Conservation (phyloP, 2,113 vertebrate species). For the Dolichallabes microphthalmus region DNA sequence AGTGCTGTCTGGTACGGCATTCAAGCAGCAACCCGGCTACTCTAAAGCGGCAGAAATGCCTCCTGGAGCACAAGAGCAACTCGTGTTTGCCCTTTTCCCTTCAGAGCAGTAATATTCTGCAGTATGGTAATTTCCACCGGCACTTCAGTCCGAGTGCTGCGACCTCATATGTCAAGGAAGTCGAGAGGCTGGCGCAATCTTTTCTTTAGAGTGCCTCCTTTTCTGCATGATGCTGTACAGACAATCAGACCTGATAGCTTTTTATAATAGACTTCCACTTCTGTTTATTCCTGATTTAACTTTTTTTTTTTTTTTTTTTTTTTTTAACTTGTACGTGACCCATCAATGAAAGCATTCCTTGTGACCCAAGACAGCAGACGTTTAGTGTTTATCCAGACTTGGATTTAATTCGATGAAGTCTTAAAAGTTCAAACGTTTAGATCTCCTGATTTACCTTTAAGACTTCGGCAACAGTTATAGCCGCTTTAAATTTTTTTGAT, state of each 20-base stretch:
- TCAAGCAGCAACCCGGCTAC: not conserved
- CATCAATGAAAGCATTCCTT: slow-evolving; percentile 45
- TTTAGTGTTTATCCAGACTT: not conserved
- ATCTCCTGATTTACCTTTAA: not conserved
- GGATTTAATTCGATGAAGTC: not conserved
- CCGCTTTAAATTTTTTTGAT: not conserved
- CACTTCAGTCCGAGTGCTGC: slow-evolving; percentile 38
- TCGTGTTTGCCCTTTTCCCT: slow-evolving; percentile 39
- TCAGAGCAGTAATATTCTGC: slow-evolving; percentile 1
- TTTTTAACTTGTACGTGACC: not conserved
- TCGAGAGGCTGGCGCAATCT: slow-evolving; percentile 38
- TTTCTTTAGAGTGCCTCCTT: slow-evolving; percentile 31
- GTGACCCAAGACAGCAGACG: slow-evolving; percentile 40
- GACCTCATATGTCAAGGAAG: slow-evolving; percentile 47
- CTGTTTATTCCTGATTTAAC: not conserved
- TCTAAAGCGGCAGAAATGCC: slow-evolving; percentile 15
- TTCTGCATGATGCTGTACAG: not conserved
- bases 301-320: not conserved
- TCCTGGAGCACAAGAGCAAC: slow-evolving; percentile 19
- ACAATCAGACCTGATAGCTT: not conserved
- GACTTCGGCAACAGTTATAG: not conserved
- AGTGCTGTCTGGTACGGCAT: not conserved
- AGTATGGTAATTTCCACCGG: slow-evolving; percentile 36
- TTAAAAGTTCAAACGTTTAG: not conserved
- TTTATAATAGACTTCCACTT: slow-evolving; percentile 19